Evolutionary conservation across 2,888 invertebrate species (phyloP), one percentile per base, ranked within the genome.

Genomic region (Pseudoips prasinana): DNA sequence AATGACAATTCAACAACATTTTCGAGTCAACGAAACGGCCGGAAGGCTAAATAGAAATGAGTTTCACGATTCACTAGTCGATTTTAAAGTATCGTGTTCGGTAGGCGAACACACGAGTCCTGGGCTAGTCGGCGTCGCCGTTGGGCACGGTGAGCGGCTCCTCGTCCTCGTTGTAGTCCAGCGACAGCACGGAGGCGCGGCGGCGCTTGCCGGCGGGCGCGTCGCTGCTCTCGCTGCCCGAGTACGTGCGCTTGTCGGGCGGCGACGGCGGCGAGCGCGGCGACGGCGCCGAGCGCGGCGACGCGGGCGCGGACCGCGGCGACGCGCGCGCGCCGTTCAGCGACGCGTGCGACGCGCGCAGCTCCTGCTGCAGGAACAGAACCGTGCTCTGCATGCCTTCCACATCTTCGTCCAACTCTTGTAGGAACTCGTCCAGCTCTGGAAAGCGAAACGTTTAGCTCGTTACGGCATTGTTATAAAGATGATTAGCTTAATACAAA

Each of bases 351-450:
- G 95, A 91, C 60, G 96, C 95, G 39, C 96, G 93, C 41, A 98
- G 86, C 82, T 98, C 97, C 75, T 97, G 96, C 71, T 98, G 98
- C 40, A 98, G 90, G 83, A 95, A 95, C 78, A 96, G 91, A 68
- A 98, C 98, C 45, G 98, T 98, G 73, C 97, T 96, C 90, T 98
- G 98, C 97, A 99, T 97, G 10, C 98, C 98, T 82, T 99, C 99
- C 22, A 98, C 96, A 76, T 98, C 98, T 79, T 98, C 98, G 69
- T 99, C 99, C 46, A 98, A 82, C 75, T 98, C 98, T 77, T 97
- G 95, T 27, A 99, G 91, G 76, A 98, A 96, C 73, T 98, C 97
- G 71, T 98, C 98, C 64, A 98, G 83, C 83, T 99, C 98, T 96
- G 91, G 20, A 82, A 80, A 35, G n/a, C 2, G 7, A 20, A 14